Evolutionary conservation across 2,888 invertebrate genomes (phyloP), one percentile per base, ranked within the genome.

Genomic region (Anaspis maculata): DNA sequence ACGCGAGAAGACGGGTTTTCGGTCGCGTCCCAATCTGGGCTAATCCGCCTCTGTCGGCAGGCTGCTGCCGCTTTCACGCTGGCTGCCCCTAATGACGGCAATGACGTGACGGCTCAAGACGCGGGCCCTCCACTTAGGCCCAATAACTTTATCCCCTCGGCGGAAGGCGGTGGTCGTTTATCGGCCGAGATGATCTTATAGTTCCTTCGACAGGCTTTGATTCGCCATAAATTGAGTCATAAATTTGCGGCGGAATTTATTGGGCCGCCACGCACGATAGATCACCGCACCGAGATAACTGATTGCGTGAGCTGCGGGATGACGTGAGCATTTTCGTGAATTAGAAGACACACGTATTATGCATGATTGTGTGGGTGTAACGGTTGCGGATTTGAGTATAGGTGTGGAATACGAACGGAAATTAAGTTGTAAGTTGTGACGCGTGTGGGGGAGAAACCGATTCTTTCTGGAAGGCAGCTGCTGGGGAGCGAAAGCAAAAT

Each of bases 171-270:
- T 19, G 19, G 19, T 5, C 39, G 41, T 39, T 44, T 44, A 44
- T 46, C 42, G 41, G 34, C 32, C 30, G 25, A 32, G 41, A 47
- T 50, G 39, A 49, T 45, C 46, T 46, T 38, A 42, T 41, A 43
- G 42, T 39, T 48, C 46, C 46, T 47, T 44, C 48, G 52, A 51
- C 49, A 35, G 29, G 35, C 35, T 45, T 45, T 52, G 50, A 53
- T 50, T 51, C 46, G 33, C 48, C 45, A 43, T 39, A 49, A 53
- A 53, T 52, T 52, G 52, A 46, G 46, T 45, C 37, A 52, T 54
- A 53, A 52, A 54, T 51, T 49, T 39, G 32, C 31, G 14, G 37
- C 31, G 26, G 42, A 45, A 45, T 48, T 47, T 44, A 48, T 42
- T 37, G 47, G 39, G 44, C 42, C 44, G 34, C 29, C 23, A 35